A percentile compares a stretch with the other conserved stretches of the same genome.
phyloP scores from a whole-genome alignment of 1,140 invertebrate genomes.

The Polyergus mexicanus region DNA sequence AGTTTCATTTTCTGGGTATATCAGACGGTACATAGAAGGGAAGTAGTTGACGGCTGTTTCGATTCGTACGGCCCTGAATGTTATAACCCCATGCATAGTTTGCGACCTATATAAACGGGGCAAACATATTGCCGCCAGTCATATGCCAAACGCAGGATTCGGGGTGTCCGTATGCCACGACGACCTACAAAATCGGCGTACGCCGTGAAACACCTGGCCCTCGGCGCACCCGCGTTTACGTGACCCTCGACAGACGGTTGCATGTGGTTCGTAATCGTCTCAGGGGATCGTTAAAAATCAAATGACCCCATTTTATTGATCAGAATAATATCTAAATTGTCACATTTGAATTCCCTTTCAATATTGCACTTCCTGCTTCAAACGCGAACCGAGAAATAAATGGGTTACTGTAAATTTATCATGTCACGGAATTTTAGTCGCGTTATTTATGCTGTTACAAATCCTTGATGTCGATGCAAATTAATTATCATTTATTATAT shows the following conservation, averaged over 20 bases:
- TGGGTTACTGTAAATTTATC: background rate
- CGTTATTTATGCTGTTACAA: background rate
- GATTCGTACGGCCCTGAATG: slow-evolving; percentile 41
- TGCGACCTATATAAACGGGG: slow-evolving; percentile 72
- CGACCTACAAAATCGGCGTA: slow-evolving; percentile 77
- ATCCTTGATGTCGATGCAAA: background rate
- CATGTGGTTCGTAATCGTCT: slow-evolving; percentile 26
- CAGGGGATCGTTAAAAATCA: slow-evolving; percentile 54
- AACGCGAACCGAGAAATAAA: background rate
- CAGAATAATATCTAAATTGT: slow-evolving; percentile 18
- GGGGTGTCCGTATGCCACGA: slow-evolving; percentile 75
- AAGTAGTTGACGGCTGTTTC: slow-evolving; percentile 43
- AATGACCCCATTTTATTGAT: slow-evolving; percentile 39
- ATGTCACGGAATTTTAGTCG: background rate
- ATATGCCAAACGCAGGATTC: slow-evolving; percentile 71
- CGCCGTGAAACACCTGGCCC: slow-evolving; percentile 73
- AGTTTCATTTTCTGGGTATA: slow-evolving; percentile 18
- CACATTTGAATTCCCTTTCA: background rate
- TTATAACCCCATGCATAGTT: slow-evolving; percentile 64
- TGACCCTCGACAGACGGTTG: slow-evolving; percentile 68
- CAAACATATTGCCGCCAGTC: slow-evolving; percentile 68
- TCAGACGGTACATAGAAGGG: background rate
- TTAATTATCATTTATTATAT: background rate
- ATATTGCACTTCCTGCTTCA: background rate
- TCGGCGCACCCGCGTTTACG: slow-evolving; percentile 53